Evolutionary conservation across 2,888 invertebrate genomes (phyloP).

Genomic region (Hesperia comma): DNA sequence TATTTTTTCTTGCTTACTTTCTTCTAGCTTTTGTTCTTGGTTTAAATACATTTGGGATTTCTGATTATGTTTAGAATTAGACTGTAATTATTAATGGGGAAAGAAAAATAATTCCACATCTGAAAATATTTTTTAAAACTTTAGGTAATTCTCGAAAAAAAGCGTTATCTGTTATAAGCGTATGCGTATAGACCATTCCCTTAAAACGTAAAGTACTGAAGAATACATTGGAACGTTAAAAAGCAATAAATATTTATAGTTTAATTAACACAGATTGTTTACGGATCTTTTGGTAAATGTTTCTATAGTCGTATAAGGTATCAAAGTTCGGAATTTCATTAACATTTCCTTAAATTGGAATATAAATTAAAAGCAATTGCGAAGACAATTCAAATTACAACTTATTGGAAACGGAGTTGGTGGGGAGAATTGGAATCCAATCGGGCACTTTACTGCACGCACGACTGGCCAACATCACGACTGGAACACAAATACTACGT

Average conservation of each 20-base stretch:
- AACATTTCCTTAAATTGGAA: conserved; percentile 13
- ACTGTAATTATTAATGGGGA: no score
- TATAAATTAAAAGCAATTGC: conserved; percentile 35
- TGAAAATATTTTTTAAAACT: no score
- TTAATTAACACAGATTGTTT: no score
- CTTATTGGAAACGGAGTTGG: conserved; percentile 43
- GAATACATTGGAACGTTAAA: no score
- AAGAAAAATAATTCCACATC: no score
- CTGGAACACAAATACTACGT: conserved; percentile 55
- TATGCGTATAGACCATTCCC: no score
- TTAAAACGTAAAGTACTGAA: no score
- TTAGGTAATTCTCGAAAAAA: no score
- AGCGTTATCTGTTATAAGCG: no score
- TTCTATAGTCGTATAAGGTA: not conserved
- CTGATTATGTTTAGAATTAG: no score
- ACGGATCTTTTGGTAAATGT: not conserved
- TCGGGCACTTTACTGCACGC: conserved; percentile 73
- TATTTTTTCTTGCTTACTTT: no score
- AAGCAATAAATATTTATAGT: no score
- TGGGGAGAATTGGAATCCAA: conserved; percentile 55
- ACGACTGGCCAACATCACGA: conserved; percentile 71
- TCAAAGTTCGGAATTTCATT: not conserved
- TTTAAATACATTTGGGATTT: not conserved
- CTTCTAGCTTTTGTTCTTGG: not conserved
- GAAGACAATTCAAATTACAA: conserved; percentile 54